phyloP scores from a whole-genome alignment of 2,888 invertebrate genomes.

The Mayetiola destructor region DNA sequence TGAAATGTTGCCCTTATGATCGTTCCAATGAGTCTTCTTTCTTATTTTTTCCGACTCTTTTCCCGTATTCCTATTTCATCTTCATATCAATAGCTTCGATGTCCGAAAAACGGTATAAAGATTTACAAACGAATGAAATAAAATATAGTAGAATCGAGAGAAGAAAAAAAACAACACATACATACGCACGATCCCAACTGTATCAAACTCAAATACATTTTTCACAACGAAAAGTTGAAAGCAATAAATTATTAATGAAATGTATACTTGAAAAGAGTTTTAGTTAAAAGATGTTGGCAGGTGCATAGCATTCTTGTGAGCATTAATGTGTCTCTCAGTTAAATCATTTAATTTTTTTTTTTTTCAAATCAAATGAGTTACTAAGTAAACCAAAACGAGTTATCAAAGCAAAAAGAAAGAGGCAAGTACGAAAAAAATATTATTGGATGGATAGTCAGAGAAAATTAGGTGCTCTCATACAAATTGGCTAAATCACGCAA shows the following conservation, averaged over 20 bases:
- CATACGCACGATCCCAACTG: background rate
- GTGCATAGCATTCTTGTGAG: slow-evolving; percentile 10
- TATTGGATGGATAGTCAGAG: too few species aligned
- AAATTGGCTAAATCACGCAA: too few species aligned
- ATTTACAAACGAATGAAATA: background rate
- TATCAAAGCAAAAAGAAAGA: too few species aligned
- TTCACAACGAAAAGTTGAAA: slow-evolving; percentile 2
- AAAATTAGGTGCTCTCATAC: too few species aligned
- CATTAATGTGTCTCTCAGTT: slow-evolving; percentile 8
- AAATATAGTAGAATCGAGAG: background rate
- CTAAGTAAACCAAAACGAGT: too few species aligned
- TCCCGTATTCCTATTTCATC: too few species aligned
- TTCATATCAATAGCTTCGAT: too few species aligned
- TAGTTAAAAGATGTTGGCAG: slow-evolving; percentile 9
- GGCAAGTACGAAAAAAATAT: too few species aligned
- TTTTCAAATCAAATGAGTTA: too few species aligned
- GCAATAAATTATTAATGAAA: slow-evolving; percentile 10
- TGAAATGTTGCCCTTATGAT: too few species aligned
- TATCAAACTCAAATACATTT: background rate
- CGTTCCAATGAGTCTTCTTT: too few species aligned
- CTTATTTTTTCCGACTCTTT: too few species aligned
- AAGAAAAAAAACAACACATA: background rate
- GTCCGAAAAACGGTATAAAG: background rate
- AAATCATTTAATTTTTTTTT: slow-evolving; percentile 6
- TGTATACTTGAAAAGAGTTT: slow-evolving; percentile 3